phyloP scores from a whole-genome alignment of 1,140 invertebrate species.

The Drosophila nigromelanica region DNA sequence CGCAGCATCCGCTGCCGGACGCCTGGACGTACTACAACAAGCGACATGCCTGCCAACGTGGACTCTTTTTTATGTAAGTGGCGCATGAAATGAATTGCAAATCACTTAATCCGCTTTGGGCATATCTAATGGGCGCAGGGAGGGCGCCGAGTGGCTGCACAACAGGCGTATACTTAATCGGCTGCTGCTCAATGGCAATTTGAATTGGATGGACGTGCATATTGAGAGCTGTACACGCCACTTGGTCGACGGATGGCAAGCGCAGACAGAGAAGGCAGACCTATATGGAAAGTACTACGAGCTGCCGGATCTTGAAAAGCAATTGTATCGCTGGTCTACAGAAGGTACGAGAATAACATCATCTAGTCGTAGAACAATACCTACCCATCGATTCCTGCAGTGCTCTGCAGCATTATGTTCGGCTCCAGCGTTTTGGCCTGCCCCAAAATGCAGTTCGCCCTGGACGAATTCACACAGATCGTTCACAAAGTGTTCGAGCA shows the following conservation, averaged over 20 bases:
- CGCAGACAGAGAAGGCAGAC: constrained; percentile 19
- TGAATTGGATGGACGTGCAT: constrained; percentile 82
- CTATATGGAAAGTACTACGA: constrained; percentile 44
- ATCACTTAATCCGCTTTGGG: constrained; percentile 42
- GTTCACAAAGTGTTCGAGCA: constrained; percentile 90
- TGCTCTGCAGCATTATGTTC: constrained; percentile 88
- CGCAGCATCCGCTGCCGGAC: constrained; percentile 91
- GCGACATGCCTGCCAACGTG: constrained; percentile 88
- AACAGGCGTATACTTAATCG: constrained; percentile 90
- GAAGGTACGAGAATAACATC: constrained; percentile 85
- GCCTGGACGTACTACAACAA: constrained; percentile 92
- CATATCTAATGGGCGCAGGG: constrained; percentile 84
- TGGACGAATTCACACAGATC: constrained; percentile 86
- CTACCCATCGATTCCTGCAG: constrained; percentile 82
- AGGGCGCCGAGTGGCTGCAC: constrained; percentile 91
- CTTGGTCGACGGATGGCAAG: constrained; percentile 51
- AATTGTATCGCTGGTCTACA: constrained; percentile 90
- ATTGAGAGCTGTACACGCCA: constrained; percentile 70
- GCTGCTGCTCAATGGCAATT: constrained; percentile 86
- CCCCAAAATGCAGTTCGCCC: constrained; percentile 60
- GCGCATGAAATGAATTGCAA: constrained; percentile 65
- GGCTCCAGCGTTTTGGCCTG: constrained; percentile 84
- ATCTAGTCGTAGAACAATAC: background rate
- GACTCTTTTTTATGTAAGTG: constrained; percentile 93
- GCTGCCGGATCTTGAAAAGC: constrained; percentile 86